Evolutionary conservation across 1,140 invertebrate species (phyloP), one percentile per base, ranked within the genome.

Genomic region (Watersipora subatra): DNA sequence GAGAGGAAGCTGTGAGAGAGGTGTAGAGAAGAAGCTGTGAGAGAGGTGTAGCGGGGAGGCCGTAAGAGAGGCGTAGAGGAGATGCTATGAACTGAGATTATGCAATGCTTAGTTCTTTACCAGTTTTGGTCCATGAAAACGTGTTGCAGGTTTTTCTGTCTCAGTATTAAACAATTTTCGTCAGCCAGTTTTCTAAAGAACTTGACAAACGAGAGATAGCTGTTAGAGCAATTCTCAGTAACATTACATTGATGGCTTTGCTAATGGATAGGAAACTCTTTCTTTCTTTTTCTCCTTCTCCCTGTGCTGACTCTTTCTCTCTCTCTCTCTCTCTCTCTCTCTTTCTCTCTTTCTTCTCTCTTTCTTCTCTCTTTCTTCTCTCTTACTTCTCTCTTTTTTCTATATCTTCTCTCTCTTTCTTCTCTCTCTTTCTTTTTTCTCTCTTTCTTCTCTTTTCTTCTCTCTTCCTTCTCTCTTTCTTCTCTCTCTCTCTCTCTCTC

Each of bases 381-480:
- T 78, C 73, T 17, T 74, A 64, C 62, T 74, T 68, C 57, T 76
- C 72, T 58, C 88, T 87, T 68, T 86, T 86, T 29, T 75, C 73
- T 24, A 89, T 80, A 80, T 90, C n/a, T n/a, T n/a, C n/a, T n/a
- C n/a, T n/a, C n/a, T n/a, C n/a, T n/a, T n/a, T n/a, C n/a, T n/a
- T n/a, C 88, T 25, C 65, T 73, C 46, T 81, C 77, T 2, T 80
- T 74, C 57, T 83, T 78, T 69, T 83, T 84, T 68, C 86, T 81
- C 17, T 79, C 71, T 61, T 83, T 82, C 77, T 84, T 83, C 65
- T 80, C 78, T 24, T 83, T 81, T 66, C 86, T 73, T 73, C 86
- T 76, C 67, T 81, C 77, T 64, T 87, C 78, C 75, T 86, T 89
- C 66, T 87, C 82, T 28, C 83, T 65, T 67, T 73, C 69, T 28